Base-by-base conservation (phyloP, 2,113 vertebrate species). In the Python bivittatus region DNA sequence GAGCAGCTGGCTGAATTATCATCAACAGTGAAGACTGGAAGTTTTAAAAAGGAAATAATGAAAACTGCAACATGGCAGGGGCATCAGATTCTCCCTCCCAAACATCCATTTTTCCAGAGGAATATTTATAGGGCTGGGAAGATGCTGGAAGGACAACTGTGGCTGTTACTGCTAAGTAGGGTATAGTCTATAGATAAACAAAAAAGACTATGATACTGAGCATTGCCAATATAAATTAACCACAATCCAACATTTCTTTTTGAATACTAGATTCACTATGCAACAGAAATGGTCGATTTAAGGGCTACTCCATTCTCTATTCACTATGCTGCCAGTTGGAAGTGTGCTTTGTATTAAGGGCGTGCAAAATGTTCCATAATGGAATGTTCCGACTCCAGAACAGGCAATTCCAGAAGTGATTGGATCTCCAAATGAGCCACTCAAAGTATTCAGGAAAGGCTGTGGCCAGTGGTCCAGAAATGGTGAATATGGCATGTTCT, bases 141-240 rank as follows among this genome's bases (percentile, higher is more conserved):
- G 7, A 2, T 91, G 86, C 85, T 44, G 89, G 0, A 53, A 29
- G 42, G 33, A 48, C 72, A 64, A 89, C 52, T 61, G 92, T 72
- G 85, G 86, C n/a, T 64, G 92, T 88, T 88, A 58, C 0, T 90
- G 68, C 54, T 33, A 42, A 42, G 89, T 92, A 92, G 92, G 91
- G 84, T 93, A 93, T 95, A 94, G 88, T 89, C 95, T 88, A 90
- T 60, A 2, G 94, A 91, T 0, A 93, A 5, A 56, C 52, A 94
- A 72, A 58, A 48, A 88, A 79, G 4, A 58, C 1, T 72, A 0
- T 0, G 2, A 0, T 92, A 86, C n/a, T 79, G 56, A 33, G 25
- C 0, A 7, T 86, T 87, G 23, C 72, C 10, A 64, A 53, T 54
- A 44, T 56, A 42, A 84, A n/a, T 52, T n/a, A 29, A 86, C 44